Evolutionary conservation across 2,113 vertebrate species (phyloP).

Genomic region (Saccopteryx leptura): DNA sequence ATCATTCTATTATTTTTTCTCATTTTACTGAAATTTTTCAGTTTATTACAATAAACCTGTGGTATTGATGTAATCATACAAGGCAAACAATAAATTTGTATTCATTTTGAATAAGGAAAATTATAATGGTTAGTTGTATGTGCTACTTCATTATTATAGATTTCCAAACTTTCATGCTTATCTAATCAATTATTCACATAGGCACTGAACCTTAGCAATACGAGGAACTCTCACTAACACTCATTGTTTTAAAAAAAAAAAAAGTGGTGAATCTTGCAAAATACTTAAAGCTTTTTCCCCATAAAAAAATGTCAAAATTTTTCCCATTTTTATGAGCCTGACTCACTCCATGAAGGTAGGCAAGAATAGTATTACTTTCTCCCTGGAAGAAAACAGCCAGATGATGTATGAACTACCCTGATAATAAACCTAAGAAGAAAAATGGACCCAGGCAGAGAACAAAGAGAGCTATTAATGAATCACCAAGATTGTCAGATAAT

Average conservation of each 20-base stretch:
- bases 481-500: background rate
- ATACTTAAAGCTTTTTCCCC: background rate
- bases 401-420: no score
- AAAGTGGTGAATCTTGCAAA: background rate
- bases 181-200: background rate
- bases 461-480: background rate
- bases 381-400: background rate
- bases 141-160: background rate
- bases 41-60: background rate
- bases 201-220: background rate
- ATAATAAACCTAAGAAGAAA: background rate
- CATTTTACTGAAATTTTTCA: background rate
- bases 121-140: fast-evolving
- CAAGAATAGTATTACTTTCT: background rate
- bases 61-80: background rate
- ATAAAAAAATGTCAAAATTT: background rate
- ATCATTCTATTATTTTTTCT: background rate
- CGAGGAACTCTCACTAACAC: background rate
- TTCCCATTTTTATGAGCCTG: no score
- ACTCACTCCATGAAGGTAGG: background rate
- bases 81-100: background rate
- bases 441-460: background rate
- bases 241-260: background rate
- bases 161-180: background rate
- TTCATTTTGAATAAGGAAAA: background rate